Conservation (phyloP, 1,140 invertebrate species). For the Neocloeon triangulifer region DNA sequence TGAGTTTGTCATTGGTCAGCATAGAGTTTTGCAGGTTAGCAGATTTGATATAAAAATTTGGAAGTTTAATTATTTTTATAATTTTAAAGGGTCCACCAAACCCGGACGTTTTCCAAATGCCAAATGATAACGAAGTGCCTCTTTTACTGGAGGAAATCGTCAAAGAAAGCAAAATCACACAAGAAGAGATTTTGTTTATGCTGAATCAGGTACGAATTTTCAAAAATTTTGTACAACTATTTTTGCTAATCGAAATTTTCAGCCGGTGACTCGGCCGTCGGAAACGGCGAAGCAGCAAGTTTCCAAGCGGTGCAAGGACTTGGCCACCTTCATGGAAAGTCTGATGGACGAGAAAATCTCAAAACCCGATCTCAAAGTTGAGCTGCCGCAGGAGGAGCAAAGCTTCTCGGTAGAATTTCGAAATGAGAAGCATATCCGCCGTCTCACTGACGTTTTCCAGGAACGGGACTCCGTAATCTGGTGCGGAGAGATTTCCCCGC, state of each 20-base stretch:
- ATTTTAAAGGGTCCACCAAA: constrained; percentile 32
- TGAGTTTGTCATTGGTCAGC: constrained; percentile 77
- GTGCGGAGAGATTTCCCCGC: constrained; percentile 65
- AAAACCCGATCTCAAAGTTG: constrained; percentile 22
- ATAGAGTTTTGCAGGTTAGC: constrained; percentile 52
- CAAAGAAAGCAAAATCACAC: constrained; percentile 32
- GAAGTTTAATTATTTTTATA: constrained; percentile 4
- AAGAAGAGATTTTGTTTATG: constrained; percentile 41
- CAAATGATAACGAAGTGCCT: constrained; percentile 17
- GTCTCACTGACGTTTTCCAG: constrained; percentile 32
- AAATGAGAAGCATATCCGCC: background rate
- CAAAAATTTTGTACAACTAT: background rate
- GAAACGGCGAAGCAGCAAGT: constrained; percentile 23
- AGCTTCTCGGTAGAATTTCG: constrained; percentile 28
- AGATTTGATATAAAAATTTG: constrained; percentile 7
- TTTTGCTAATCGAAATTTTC: constrained; percentile 2
- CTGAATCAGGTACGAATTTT: constrained; percentile 31
- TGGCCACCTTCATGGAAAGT: constrained; percentile 49
- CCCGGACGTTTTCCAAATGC: constrained; percentile 42
- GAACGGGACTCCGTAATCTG: constrained; percentile 59
- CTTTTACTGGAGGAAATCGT: constrained; percentile 24
- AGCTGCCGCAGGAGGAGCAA: constrained; percentile 15
- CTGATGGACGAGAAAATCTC: constrained; percentile 39
- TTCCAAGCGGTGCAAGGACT: constrained; percentile 40
- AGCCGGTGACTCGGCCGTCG: constrained; percentile 27